Evolutionary conservation across 2,113 vertebrate genomes (phyloP).

Genomic region (Channa argus): DNA sequence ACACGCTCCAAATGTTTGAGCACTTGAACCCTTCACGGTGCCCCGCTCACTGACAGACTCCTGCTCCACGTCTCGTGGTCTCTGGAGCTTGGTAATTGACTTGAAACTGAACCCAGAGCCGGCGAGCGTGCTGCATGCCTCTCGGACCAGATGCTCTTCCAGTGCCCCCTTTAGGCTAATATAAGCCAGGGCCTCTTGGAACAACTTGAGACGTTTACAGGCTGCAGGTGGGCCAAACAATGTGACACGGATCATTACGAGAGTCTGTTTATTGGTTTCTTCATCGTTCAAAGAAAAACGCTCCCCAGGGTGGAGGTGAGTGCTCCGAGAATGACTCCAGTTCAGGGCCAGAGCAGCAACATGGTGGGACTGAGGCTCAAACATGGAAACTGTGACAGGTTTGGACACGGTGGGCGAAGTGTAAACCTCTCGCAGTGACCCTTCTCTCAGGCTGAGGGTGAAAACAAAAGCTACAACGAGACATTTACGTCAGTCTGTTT

Average conservation of each 20-base stretch:
- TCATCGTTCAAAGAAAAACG: constrained; percentile 26
- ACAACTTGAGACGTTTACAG: constrained; percentile 61
- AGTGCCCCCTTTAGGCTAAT: constrained; percentile 64
- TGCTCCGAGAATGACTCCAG: background rate
- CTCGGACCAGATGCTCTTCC: constrained; percentile 53
- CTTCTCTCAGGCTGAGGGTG: constrained; percentile 31
- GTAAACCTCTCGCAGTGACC: constrained; percentile 61
- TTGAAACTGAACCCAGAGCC: constrained; percentile 26
- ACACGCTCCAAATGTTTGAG: background rate
- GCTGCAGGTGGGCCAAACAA: constrained; percentile 70
- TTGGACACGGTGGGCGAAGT: constrained; percentile 40
- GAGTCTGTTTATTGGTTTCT: constrained; percentile 62
- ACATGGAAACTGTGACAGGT: constrained; percentile 66
- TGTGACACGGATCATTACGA: constrained; percentile 52
- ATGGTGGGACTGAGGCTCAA: constrained; percentile 6
- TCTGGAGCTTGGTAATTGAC: constrained; percentile 28
- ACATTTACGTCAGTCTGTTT: constrained; percentile 49
- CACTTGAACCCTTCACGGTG: constrained; percentile 4
- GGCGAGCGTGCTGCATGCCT: constrained; percentile 12
- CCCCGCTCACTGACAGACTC: constrained; percentile 22
- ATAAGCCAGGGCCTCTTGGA: constrained; percentile 38
- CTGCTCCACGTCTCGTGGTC: constrained; percentile 53
- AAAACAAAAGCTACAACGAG: constrained; percentile 51
- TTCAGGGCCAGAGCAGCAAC: background rate
- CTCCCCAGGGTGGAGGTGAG: constrained; percentile 4